These are phyloP conservation scores for Triops cancriformis DNA, from an alignment of 1,140 invertebrate genomes.

Conservation along the genomic window DNA sequence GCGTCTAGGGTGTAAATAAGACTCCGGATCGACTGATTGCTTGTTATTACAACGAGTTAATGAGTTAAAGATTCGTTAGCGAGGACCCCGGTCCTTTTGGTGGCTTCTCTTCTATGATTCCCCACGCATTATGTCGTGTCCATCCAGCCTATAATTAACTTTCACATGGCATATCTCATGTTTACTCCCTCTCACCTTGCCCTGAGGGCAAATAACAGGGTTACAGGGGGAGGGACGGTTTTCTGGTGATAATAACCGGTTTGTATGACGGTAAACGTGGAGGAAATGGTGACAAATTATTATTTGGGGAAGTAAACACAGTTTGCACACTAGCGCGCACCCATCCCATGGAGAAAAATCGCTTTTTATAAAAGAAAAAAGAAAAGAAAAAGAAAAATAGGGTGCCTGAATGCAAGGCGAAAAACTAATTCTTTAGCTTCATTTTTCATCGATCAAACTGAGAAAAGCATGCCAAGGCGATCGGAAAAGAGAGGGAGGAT, in stretches of 20 bases:
- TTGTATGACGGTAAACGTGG: background rate
- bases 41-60: background rate
- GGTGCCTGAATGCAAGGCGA: too few relatives aligned
- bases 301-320: background rate
- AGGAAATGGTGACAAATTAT: constrained; percentile 2
- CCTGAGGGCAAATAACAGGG: background rate
- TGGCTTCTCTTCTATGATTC: background rate
- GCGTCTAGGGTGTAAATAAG: too few relatives aligned
- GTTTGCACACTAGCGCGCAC: background rate
- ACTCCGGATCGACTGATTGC: background rate
- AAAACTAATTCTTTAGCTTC: background rate
- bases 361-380: too few relatives aligned
- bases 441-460: constrained; percentile 9
- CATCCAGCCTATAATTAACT: background rate
- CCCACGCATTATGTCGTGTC: background rate
- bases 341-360: background rate
- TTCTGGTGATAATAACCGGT: too few relatives aligned
- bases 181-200: background rate
- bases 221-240: background rate
- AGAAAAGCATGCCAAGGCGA: background rate
- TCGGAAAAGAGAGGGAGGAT: too few relatives aligned
- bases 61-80: background rate
- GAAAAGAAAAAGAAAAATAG: background rate
- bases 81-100: background rate
- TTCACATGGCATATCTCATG: background rate